Evolutionary conservation across 1,140 invertebrate genomes (phyloP).

Genomic region (Cryptotermes secundus): DNA sequence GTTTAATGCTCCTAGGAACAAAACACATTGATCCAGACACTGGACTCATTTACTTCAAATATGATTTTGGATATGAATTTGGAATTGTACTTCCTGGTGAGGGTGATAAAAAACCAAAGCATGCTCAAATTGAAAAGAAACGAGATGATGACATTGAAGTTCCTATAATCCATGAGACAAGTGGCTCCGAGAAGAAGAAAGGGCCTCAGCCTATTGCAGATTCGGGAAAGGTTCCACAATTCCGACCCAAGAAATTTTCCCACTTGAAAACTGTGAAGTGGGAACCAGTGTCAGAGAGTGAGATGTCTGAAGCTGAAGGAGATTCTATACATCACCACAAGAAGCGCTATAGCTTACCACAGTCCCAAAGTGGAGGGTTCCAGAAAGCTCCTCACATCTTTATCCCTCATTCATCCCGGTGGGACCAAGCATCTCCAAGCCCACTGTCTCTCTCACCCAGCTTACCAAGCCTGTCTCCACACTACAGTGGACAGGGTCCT

Average conservation of each 20-base stretch:
- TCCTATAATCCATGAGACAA: constrained; percentile 60
- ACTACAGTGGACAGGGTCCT: constrained; percentile 34
- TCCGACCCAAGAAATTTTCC: constrained; percentile 48
- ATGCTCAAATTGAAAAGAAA: constrained; percentile 48
- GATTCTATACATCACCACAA: constrained; percentile 21
- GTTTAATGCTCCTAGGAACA: constrained; percentile 55
- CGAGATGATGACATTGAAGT: constrained; percentile 58
- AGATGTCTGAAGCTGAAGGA: constrained; percentile 54
- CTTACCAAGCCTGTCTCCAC: constrained; percentile 57
- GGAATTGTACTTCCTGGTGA: constrained; percentile 71
- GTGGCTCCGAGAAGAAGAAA: neutral
- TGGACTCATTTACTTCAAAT: constrained; percentile 79
- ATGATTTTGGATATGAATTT: constrained; percentile 81
- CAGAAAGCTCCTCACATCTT: constrained; percentile 37
- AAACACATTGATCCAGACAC: constrained; percentile 76
- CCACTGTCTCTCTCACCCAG: constrained; percentile 60
- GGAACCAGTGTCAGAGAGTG: constrained; percentile 64
- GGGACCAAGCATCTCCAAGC: constrained; percentile 58
- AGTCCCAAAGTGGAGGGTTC: constrained; percentile 33
- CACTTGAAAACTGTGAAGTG: constrained; percentile 58
- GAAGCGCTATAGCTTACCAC: constrained; percentile 47
- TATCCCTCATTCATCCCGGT: constrained; percentile 47
- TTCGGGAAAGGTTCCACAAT: constrained; percentile 38
- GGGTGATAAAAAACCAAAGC: constrained; percentile 47
- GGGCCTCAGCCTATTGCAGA: neutral